Evolutionary conservation across 2,888 invertebrate species (phyloP).

Genomic region (Latheticus oryzae): DNA sequence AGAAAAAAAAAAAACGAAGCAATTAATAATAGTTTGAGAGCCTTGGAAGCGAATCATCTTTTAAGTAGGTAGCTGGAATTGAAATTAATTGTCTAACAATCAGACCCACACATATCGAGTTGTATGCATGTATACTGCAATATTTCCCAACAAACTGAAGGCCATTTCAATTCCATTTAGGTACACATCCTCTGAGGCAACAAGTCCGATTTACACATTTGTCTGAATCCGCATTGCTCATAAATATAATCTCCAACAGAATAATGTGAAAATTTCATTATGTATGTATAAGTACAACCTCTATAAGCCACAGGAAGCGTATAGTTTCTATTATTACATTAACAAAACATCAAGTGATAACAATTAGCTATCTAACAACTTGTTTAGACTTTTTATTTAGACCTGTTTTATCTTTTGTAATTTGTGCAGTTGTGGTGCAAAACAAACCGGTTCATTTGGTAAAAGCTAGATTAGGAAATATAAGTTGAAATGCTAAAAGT

Average conservation of each 20-base stretch:
- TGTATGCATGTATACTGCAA: no score
- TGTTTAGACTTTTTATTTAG: slow-evolving; percentile 8
- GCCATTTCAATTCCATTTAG: slow-evolving; percentile 9
- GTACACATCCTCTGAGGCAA: not conserved
- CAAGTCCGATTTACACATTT: slow-evolving; percentile 4
- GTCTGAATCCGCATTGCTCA: slow-evolving; percentile 2
- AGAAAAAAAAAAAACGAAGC: no score
- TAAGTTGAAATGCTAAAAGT: slow-evolving; percentile 13
- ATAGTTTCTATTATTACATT: slow-evolving; percentile 17
- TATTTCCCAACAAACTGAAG: slow-evolving; percentile 5
- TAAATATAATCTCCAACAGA: slow-evolving; percentile 14
- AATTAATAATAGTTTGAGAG: no score
- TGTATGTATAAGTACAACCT: slow-evolving; percentile 16
- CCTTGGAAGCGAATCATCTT: no score
- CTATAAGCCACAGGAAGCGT: slow-evolving; percentile 10
- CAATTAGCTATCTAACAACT: slow-evolving; percentile 12
- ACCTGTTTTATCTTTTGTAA: not conserved
- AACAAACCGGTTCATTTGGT: slow-evolving; percentile 16
- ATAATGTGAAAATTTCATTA: slow-evolving; percentile 25
- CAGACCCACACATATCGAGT: no score
- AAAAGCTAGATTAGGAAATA: slow-evolving; percentile 14
- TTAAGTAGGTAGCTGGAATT: no score
- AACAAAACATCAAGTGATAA: slow-evolving; percentile 22
- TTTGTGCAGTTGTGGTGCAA: slow-evolving; percentile 12
- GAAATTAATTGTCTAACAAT: no score